These are phyloP conservation scores for Apolygus lucorum DNA, from an alignment of 1,140 invertebrate species.

Conservation along the genomic window DNA sequence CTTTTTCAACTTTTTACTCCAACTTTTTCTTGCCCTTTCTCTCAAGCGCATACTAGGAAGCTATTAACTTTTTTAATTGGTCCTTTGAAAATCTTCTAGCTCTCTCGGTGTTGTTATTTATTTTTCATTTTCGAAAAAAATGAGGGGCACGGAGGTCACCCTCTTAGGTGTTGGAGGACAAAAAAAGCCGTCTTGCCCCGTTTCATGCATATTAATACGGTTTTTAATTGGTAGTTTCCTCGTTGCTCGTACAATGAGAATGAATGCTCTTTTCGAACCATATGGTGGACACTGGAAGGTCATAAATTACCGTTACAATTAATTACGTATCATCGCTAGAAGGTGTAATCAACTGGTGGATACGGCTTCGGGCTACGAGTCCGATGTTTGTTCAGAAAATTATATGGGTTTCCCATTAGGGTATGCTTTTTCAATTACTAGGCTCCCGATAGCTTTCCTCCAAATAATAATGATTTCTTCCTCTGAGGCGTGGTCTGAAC, in stretches of 20 bases:
- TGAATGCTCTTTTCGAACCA: not conserved
- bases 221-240: constrained; percentile 9
- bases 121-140: constrained; percentile 11
- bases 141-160: not conserved
- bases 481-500: too few relatives aligned
- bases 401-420: too few relatives aligned
- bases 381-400: not conserved
- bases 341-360: not conserved
- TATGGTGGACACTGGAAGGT: not conserved
- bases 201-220: constrained; percentile 4
- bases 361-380: not conserved
- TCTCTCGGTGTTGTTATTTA: not conserved
- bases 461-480: too few relatives aligned
- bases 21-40: not conserved
- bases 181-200: not conserved
- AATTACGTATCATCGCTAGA: not conserved
- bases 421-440: too few relatives aligned
- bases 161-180: not conserved
- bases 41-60: constrained; percentile 9
- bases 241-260: not conserved
- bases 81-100: not conserved
- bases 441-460: too few relatives aligned
- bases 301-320: not conserved
- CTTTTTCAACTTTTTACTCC: not conserved
- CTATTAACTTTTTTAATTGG: constrained; percentile 17